phyloP scores from a whole-genome alignment of 2,113 vertebrate genomes.

The Aptenodytes forsteri region DNA sequence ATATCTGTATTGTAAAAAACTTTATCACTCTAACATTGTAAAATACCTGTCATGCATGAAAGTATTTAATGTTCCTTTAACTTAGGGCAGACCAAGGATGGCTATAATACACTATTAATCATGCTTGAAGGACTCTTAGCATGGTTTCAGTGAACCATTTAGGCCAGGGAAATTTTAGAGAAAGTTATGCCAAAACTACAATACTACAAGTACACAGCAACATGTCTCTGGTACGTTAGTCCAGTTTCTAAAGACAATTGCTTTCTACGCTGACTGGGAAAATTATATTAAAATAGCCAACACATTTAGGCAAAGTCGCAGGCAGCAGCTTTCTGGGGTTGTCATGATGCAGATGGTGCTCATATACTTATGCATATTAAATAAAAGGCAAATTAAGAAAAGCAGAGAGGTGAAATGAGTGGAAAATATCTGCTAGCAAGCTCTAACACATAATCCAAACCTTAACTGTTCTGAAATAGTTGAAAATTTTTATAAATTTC shows the following conservation, averaged over 20 bases:
- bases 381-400: background rate
- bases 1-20: slow-evolving; percentile 9
- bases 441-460: background rate
- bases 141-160: background rate
- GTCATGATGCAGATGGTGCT: background rate
- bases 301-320: background rate
- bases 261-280: background rate
- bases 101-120: slow-evolving; percentile 40
- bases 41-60: slow-evolving; percentile 53
- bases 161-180: background rate
- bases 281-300: background rate
- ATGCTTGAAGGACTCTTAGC: slow-evolving; percentile 1
- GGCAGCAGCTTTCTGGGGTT: background rate
- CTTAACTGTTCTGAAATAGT: background rate
- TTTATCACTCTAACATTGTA: slow-evolving; percentile 30
- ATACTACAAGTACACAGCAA: background rate
- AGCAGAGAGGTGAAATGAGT: background rate
- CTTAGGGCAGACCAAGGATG: slow-evolving; percentile 26
- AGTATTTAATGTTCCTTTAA: slow-evolving; percentile 63
- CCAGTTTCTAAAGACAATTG: background rate
- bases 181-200: background rate
- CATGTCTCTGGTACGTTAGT: background rate
- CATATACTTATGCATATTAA: background rate
- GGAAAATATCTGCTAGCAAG: background rate
- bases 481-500: background rate